These are phyloP conservation scores for Lerema accius DNA, from an alignment of 1,140 invertebrate species.

Conservation along the genomic window DNA sequence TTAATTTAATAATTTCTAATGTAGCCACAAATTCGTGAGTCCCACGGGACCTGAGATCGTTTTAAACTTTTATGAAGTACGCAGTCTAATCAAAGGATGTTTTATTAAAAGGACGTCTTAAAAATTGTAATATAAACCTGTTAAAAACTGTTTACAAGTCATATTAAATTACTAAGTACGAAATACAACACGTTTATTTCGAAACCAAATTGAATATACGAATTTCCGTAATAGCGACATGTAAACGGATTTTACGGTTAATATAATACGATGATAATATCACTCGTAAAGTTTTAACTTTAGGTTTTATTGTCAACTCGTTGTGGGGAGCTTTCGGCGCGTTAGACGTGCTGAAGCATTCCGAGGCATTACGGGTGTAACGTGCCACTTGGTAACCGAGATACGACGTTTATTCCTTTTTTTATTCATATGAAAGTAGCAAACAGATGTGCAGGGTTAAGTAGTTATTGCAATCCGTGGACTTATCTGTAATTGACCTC, in stretches of 20 bases:
- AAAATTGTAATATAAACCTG: neutral
- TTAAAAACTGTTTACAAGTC: neutral
- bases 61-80: no score
- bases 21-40: no score
- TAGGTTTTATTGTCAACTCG: conserved; percentile 13
- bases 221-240: neutral
- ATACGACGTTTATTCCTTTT: neutral
- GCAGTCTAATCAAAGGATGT: no score
- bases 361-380: neutral
- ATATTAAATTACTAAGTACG: neutral
- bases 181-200: neutral
- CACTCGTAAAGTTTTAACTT: conserved; percentile 23
- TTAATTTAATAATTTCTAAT: no score
- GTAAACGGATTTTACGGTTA: conserved; percentile 5
- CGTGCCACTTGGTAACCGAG: neutral
- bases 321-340: conserved; percentile 6
- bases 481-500: neutral
- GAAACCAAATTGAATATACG: neutral
- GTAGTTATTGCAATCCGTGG: neutral
- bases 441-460: neutral
- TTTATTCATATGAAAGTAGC: neutral
- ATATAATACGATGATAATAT: conserved; percentile 22
- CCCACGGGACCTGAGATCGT: no score
- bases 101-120: no score
- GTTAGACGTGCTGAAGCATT: conserved; percentile 2